Evolutionary conservation across 2,888 invertebrate species (phyloP).

Genomic region (Acanthococcus lagerstroemiae): DNA sequence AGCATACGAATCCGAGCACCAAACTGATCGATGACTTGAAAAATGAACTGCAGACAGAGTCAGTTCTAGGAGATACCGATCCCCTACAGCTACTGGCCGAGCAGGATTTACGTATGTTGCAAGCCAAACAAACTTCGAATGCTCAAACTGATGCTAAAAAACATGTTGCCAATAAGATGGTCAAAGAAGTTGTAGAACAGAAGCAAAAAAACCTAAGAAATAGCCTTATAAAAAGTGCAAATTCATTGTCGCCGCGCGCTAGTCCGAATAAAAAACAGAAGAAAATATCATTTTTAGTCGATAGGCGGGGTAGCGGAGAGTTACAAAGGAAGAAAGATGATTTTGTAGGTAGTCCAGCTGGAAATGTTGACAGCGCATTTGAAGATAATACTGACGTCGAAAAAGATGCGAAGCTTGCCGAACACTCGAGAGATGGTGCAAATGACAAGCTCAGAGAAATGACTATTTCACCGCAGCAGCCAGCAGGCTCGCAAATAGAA

Average conservation of each 20-base stretch:
- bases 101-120: neutral
- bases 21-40: neutral
- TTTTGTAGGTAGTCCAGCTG: neutral
- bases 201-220: neutral
- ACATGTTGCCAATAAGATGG: neutral
- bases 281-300: constrained; percentile 11
- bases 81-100: neutral
- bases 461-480: constrained; percentile 8
- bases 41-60: neutral
- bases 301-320: neutral
- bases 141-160: neutral
- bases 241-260: neutral
- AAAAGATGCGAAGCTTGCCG: too few relatives aligned
- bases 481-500: constrained; percentile 19
- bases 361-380: neutral
- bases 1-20: too few relatives aligned
- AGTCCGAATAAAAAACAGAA: constrained; percentile 13
- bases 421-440: neutral
- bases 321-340: neutral
- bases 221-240: neutral
- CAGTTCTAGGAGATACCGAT: neutral
- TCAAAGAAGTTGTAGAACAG: neutral
- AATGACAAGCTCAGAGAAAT: neutral
- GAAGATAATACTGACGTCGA: neutral
- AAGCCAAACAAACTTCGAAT: neutral